These are phyloP conservation scores for Exocentrus adspersus DNA, from an alignment of 2,888 invertebrate genomes.

Conservation along the genomic window DNA sequence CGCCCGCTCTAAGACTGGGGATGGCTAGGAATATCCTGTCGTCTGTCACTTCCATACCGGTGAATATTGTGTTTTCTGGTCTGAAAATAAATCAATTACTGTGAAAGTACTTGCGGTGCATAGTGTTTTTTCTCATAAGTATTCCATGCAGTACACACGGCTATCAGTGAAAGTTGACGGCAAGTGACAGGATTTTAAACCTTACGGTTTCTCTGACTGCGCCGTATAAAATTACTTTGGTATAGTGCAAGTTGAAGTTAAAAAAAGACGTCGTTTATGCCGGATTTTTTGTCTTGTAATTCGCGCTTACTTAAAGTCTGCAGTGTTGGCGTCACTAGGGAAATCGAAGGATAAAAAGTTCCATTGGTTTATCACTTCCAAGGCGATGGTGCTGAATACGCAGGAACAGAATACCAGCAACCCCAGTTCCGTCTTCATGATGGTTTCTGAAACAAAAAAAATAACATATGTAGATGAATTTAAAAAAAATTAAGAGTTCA, in stretches of 20 bases:
- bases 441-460: constrained; percentile 3
- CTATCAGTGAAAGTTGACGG: no score
- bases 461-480: not conserved
- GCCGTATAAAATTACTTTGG: no score
- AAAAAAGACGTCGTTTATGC: no score
- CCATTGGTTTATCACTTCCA: constrained; percentile 78
- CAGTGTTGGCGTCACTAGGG: constrained; percentile 65
- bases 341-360: constrained; percentile 74
- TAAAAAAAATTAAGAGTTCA: no score
- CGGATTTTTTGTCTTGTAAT: no score
- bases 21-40: constrained; percentile 79
- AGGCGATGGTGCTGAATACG: constrained; percentile 51
- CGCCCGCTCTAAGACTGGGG: constrained; percentile 78
- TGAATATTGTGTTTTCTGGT: constrained; percentile 79
- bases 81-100: constrained; percentile 61
- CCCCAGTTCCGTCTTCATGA: constrained; percentile 2
- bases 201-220: no score
- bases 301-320: constrained; percentile 52
- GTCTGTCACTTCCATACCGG: constrained; percentile 78
- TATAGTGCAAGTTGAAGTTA: no score
- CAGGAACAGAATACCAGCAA: constrained; percentile 7
- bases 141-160: no score
- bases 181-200: no score
- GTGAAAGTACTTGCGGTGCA: no score
- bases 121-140: no score